Base-by-base conservation (phyloP, 2,797 vertebrate genomes). In the Pseudocheirus occidentalis region DNA sequence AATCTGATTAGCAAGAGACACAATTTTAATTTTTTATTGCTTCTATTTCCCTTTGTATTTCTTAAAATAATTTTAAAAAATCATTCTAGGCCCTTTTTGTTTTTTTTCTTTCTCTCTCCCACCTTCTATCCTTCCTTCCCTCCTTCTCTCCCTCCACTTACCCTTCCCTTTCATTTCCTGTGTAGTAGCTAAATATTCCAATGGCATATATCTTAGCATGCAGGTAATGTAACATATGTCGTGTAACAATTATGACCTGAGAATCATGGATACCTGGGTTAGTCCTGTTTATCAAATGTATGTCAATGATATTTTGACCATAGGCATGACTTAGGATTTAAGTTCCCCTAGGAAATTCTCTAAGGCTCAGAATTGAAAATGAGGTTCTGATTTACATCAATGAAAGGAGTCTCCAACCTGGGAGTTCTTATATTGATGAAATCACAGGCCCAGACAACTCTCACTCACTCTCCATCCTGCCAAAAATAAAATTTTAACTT, bases 61-160 rank as follows among this genome's bases (percentile, higher is more conserved):
- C 50, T 55, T 9, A 12, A 92, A 40, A 27, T 40, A 59, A 57
- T 62, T 91, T 92, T 55, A 3, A 31, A 62, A 58, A 29, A 58
- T 58, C 0, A 28, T 93, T 93, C 40, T 92, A 90, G 0, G 46
- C 24, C 27, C 3, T 55, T 55, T 18, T 55, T 55, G 55, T 57
- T 56, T 58, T 11, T 31, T 31, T 59, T 0, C 11, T 31, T 29
- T 13, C 11, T 59, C 34, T n/a, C 5, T 34, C 34, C 11, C 27
- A 4, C 5, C 13, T 2, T 12, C 58, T 5, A 3, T 59, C 29
- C 10, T 13, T 9, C 81, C n/a, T 2, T 73, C 1, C 14, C n/a
- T 40, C n/a, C 6, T 16, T 3, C 9, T 1, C 59, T 34, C 14
- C 2, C 5, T 21, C 0, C n/a, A 3, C 31, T 4, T 4, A 14